A percentile compares a stretch with the other conserved stretches of the same genome.
Evolutionary conservation across 2,113 vertebrate genomes (phyloP).

Genomic region (Raja brachyura): DNA sequence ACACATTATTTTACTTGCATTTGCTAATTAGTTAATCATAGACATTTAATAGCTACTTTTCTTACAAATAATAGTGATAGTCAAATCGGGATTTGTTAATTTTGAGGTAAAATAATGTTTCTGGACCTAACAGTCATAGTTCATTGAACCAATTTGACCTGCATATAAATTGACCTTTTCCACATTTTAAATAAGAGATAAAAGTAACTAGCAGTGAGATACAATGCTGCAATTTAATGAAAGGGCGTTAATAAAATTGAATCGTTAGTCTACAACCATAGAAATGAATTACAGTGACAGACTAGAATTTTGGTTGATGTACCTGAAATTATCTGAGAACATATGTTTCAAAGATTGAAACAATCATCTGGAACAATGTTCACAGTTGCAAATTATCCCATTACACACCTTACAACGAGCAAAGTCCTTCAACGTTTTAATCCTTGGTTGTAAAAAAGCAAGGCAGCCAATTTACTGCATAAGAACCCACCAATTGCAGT

Average conservation of each 20-base stretch:
- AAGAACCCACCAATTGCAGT: no score
- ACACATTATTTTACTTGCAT: neutral
- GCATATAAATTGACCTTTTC: constrained; percentile 9
- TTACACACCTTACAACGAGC: no score
- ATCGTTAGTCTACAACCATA: neutral
- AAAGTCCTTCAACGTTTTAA: no score
- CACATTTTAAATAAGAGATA: neutral
- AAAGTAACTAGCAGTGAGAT: neutral
- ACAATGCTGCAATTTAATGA: no score
- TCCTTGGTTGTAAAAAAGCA: no score
- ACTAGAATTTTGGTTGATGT: no score
- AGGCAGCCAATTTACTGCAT: no score
- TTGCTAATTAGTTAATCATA: constrained; percentile 7
- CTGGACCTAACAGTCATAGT: neutral
- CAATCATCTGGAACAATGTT: no score
- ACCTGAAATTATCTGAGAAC: no score
- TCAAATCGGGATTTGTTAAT: constrained; percentile 15
- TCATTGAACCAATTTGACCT: constrained; percentile 17
- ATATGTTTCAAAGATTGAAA: no score
- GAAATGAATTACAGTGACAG: no score
- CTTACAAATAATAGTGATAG: neutral
- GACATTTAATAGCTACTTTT: constrained; percentile 13
- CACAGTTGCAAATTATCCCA: no score
- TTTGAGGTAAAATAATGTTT: constrained; percentile 13
- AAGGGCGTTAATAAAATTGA: neutral